Conservation (phyloP, 2,797 vertebrate species). For the Botia almorhae region DNA sequence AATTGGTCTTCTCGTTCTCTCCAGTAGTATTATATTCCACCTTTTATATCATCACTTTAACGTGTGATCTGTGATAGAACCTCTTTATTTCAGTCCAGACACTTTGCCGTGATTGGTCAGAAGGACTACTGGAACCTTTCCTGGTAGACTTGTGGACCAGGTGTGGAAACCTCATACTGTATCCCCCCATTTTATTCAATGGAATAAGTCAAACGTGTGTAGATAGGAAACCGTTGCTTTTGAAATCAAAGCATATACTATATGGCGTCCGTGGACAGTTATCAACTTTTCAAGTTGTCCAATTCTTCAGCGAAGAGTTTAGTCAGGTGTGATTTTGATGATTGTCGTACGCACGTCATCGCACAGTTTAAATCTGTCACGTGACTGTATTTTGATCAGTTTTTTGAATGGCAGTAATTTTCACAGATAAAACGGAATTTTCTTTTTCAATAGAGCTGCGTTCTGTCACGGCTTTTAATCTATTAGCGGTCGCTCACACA, state of each 20-base stretch:
- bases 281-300: too few relatives aligned
- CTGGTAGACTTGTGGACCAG: background rate
- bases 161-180: background rate
- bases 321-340: background rate
- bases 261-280: too few relatives aligned
- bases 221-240: too few relatives aligned
- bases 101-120: background rate
- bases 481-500: background rate
- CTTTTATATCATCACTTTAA: background rate
- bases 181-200: too few relatives aligned
- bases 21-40: background rate
- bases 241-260: too few relatives aligned
- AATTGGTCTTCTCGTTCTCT: constrained; percentile 13
- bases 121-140: background rate
- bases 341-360: background rate
- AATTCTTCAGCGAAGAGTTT: background rate
- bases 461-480: background rate
- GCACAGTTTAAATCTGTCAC: background rate
- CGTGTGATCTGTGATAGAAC: background rate
- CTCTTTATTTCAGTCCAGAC: background rate
- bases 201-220: too few relatives aligned
- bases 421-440: background rate
- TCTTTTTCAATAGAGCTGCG: too few relatives aligned
- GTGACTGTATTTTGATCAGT: background rate
- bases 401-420: background rate